These are phyloP conservation scores for Tetragonisca angustula DNA, from an alignment of 2,888 invertebrate species.

Conservation along the genomic window DNA sequence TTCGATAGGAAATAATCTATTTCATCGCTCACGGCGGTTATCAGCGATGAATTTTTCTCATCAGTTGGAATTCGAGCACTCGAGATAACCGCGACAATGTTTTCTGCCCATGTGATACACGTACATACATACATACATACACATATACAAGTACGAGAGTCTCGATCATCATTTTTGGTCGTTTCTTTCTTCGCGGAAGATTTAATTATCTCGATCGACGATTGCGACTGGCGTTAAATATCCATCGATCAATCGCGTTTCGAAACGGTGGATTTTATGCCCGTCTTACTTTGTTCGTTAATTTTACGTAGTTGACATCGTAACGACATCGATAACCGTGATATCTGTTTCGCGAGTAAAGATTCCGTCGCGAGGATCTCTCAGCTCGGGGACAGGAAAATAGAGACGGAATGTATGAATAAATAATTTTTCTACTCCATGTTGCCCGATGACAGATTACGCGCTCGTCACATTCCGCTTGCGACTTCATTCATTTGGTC, in stretches of 20 bases:
- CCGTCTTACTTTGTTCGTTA: not conserved
- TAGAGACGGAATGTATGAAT: too few relatives aligned
- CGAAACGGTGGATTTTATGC: not conserved
- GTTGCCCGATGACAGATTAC: not conserved
- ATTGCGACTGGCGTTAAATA: not conserved
- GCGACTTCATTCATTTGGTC: too few relatives aligned
- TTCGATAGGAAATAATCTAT: too few relatives aligned
- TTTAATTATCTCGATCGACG: not conserved
- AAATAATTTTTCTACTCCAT: not conserved
- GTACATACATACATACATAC: not conserved
- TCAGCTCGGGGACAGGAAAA: too few relatives aligned
- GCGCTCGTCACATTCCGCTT: not conserved
- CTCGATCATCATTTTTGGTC: not conserved
- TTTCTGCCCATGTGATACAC: too few relatives aligned
- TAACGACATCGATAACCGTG: not conserved
- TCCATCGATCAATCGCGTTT: conserved; percentile 15
- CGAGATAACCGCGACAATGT: not conserved
- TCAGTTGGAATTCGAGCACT: not conserved
- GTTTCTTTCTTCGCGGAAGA: not conserved
- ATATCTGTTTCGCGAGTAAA: not conserved
- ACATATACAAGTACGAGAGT: not conserved
- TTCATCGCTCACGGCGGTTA: not conserved
- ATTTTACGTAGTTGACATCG: too few relatives aligned
- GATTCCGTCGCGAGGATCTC: too few relatives aligned
- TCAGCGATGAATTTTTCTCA: not conserved